Evolutionary conservation across 1,140 invertebrate genomes (phyloP), one percentile per base, ranked within the genome.

Genomic region (Zophobas atratus): DNA sequence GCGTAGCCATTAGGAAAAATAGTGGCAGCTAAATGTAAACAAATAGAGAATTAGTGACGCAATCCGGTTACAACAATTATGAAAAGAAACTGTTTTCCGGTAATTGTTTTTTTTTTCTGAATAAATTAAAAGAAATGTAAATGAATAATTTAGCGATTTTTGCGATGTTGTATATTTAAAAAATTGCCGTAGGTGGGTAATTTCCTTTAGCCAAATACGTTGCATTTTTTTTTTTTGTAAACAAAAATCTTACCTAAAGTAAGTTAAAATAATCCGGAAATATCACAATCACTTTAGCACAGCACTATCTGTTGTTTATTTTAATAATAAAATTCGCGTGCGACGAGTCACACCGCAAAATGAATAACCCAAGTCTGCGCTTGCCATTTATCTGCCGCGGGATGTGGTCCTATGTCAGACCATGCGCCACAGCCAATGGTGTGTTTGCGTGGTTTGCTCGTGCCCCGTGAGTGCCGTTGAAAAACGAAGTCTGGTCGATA

Each of bases 351-450:
- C 67, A 74, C 70, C 77, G 77, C 78, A 72, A 72, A 82, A 80
- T 82, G 79, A 82, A 70, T 51, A 77, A 72, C 77, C 53, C 53
- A 56, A 46, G 60, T 80, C 41, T 77, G 70, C 77, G 75, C 70
- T 75, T 81, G 77, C 67, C 77, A 84, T 84, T 84, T 84, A 84
- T 84, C 77, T 79, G 79, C 49, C 67, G 76, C 79, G 77, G 80
- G 79, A 81, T 80, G 79, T 83, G 82, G 82, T 76, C 79, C 80
- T 82, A 82, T 84, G 82, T 84, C 83, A 83, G 83, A 83, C 83
- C 82, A 84, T 74, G 81, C 80, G 56, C 48, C 77, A 36, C 77
- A 74, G 76, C 83, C 83, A 84, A 83, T 84, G 75, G 77, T 75
- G 55, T 67, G 67, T 43, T 78, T 41, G 81, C 80, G 80, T 84